A percentile compares a stretch with the other conserved stretches of the same genome.
Evolutionary conservation across 1,140 invertebrate species (phyloP).

Genomic region (Elymnias hypermnestra): DNA sequence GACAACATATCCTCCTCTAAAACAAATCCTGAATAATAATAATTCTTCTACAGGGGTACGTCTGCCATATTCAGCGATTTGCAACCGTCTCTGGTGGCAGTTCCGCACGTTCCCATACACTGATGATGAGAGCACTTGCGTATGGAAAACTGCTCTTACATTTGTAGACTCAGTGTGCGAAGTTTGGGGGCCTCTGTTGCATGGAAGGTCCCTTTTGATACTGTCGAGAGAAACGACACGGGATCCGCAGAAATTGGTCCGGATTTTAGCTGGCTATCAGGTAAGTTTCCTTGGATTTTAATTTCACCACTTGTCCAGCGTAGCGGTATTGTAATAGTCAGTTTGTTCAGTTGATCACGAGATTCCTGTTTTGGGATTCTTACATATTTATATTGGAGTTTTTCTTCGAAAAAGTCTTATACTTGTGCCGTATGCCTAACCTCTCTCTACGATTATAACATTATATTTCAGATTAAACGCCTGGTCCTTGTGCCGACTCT

Average conservation of each 20-base stretch:
- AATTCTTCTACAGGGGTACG: slow-evolving; percentile 80
- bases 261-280: slow-evolving; percentile 81
- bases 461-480: slow-evolving; percentile 79
- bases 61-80: slow-evolving; percentile 85
- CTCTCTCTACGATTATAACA: too few species aligned
- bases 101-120: slow-evolving; percentile 86
- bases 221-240: slow-evolving; percentile 83
- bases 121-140: slow-evolving; percentile 80
- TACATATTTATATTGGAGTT: too few species aligned
- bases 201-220: slow-evolving; percentile 82
- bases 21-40: neutral
- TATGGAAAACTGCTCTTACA: slow-evolving; percentile 92
- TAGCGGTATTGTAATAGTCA: too few species aligned
- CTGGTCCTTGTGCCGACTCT: slow-evolving; percentile 90
- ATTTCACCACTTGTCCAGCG: too few species aligned
- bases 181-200: slow-evolving; percentile 89
- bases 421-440: too few species aligned
- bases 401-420: too few species aligned
- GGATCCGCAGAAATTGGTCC: slow-evolving; percentile 84
- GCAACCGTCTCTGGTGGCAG: slow-evolving; percentile 91
- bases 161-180: slow-evolving; percentile 93
- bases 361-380: too few species aligned
- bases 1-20: too few species aligned
- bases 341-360: too few species aligned
- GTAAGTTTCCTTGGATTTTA: too few species aligned